Evolutionary conservation across 1,140 invertebrate species (phyloP).

Genomic region (Pinna nobilis): DNA sequence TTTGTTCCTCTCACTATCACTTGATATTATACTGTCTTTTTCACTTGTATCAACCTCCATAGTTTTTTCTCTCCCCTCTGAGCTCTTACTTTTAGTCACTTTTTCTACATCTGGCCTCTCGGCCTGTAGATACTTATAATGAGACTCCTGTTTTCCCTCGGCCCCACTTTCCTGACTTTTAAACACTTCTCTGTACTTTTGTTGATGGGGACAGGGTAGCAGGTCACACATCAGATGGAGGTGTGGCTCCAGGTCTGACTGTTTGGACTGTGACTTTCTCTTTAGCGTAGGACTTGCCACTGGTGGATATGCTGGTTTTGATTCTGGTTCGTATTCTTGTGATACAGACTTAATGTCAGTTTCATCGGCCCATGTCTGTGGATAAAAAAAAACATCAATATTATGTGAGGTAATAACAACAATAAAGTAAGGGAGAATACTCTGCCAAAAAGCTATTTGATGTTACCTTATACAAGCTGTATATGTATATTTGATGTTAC

Average conservation of each 20-base stretch:
- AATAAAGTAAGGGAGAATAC: too few relatives aligned
- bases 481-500: too few relatives aligned
- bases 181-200: background rate
- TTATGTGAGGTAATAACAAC: too few relatives aligned
- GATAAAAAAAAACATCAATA: too few relatives aligned
- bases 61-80: background rate
- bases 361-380: too few relatives aligned
- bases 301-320: too few relatives aligned
- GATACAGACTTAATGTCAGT: too few relatives aligned
- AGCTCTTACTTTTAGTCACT: background rate
- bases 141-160: background rate
- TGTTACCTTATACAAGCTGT: too few relatives aligned
- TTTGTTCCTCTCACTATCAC: too few relatives aligned
- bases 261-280: slow-evolving; percentile 3
- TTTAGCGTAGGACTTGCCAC: slow-evolving; percentile 53
- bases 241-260: slow-evolving; percentile 54
- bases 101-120: slow-evolving; percentile 44
- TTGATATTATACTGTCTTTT: too few relatives aligned
- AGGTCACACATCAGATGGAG: slow-evolving; percentile 62
- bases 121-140: slow-evolving; percentile 57
- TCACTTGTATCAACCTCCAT: background rate
- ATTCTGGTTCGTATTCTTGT: too few relatives aligned
- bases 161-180: background rate
- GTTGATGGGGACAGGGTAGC: slow-evolving; percentile 54
- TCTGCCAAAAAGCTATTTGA: too few relatives aligned